Base-by-base conservation (phyloP, 2,888 invertebrate species). In the Drosophila prolongata region DNA sequence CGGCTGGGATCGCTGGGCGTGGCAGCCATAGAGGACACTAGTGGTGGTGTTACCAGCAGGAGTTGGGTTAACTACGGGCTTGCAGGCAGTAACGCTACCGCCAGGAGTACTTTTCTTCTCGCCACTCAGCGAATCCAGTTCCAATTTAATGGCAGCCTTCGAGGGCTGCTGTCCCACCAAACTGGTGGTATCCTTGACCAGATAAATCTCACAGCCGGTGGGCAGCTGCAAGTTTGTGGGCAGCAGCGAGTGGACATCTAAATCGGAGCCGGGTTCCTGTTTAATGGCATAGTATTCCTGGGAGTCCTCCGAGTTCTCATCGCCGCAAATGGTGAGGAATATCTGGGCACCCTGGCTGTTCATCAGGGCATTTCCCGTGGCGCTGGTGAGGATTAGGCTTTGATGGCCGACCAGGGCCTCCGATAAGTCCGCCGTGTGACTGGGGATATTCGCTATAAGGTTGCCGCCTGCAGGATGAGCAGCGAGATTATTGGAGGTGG, bases 191-290 rank as follows among this genome's bases (percentile, higher is more conserved):
- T 88, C 89, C 75, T 91, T 91, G 46, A 91, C 84, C 73, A 91
- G 74, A 77, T 90, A 91, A 19, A 91, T 87, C 77, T 90, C 91
- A 88, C 91, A 90, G 77, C 91, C 90, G 6, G 80, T 89, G 53
- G 90, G 86, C 64, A 91, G 73, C 77, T 90, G 89, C 61, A 89
- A 73, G 50, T 76, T 84, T 50, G 79, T 80, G n/a, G 91, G 83
- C 75, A 90, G 60, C 40, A 84, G 56, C 0, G 80, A 69, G 27
- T 87, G 80, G 40, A 88, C 79, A 68, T 89, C 87, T 65, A 87
- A 24, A 19, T 88, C 86, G 19, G 64, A 49, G 49, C 62, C 62
- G 14, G 89, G 87, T 55, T 91, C 91, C 72, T 90, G 88, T 30
- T 90, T 91, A 16, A 89, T 86, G 67, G 89, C 78, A 65, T 90